Percentiles rank a stretch among this genome's conserved stretches.
phyloP scores from a whole-genome alignment of 2,113 vertebrate genomes.

The Psilopogon haemacephalus region DNA sequence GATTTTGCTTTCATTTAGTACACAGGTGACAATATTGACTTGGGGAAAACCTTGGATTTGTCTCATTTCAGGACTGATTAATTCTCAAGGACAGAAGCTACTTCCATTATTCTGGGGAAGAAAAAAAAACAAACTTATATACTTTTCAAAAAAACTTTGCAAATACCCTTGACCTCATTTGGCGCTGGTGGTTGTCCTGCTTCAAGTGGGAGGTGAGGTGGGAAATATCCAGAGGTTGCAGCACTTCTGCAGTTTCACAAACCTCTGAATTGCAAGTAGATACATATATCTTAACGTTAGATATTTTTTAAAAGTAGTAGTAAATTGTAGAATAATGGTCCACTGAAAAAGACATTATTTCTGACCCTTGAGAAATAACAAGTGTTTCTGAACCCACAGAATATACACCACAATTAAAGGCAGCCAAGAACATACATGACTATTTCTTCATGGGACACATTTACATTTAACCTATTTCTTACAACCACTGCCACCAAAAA shows the following conservation, averaged over 20 bases:
- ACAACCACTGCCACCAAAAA: background rate
- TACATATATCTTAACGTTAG: background rate
- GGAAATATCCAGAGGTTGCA: background rate
- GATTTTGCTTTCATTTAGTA: background rate
- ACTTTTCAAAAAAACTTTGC: background rate
- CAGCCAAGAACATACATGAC: accelerated
- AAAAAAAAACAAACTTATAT: background rate
- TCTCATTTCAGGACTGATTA: background rate
- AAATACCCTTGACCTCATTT: background rate
- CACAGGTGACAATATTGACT: background rate
- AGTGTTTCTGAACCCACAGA: background rate
- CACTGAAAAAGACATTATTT: background rate
- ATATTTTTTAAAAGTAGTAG: background rate
- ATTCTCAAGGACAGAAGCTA: background rate
- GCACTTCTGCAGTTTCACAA: background rate
- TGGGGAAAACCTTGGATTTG: background rate
- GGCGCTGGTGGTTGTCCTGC: background rate
- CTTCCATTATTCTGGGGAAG: background rate
- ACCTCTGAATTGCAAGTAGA: background rate
- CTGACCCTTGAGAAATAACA: background rate
- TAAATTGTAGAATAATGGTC: background rate
- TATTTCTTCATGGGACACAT: background rate
- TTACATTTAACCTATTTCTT: background rate
- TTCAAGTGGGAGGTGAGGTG: background rate
- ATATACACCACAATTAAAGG: background rate